phyloP scores from a whole-genome alignment of 2,113 vertebrate genomes.

The Coregonus clupeaformis region DNA sequence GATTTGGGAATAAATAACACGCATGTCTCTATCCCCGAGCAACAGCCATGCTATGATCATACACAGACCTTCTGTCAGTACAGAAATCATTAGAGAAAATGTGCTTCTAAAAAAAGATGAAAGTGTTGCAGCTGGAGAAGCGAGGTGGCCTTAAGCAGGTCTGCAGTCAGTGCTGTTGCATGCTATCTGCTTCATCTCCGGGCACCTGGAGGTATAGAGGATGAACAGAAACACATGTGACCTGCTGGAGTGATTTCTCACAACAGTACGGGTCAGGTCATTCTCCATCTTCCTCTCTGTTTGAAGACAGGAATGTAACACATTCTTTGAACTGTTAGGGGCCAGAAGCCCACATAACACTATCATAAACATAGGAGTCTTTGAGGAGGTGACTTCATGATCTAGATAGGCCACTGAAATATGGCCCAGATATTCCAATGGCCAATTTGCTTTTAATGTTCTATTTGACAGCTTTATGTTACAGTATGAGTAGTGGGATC shows the following conservation, averaged over 20 bases:
- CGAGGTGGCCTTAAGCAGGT: conserved; percentile 57
- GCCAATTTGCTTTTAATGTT: conserved; percentile 9
- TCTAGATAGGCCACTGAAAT: conserved; percentile 38
- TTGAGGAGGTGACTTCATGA: conserved; percentile 16
- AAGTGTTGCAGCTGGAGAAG: conserved; percentile 59
- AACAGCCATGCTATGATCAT: conserved; percentile 53
- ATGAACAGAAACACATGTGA: conserved; percentile 71
- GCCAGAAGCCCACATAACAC: conserved; percentile 53
- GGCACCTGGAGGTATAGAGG: conserved; percentile 62
- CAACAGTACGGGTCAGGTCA: conserved; percentile 59
- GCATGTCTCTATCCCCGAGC: conserved; percentile 48
- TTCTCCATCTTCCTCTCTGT: conserved; percentile 47
- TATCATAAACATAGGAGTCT: conserved; percentile 67
- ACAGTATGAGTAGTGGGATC: neutral
- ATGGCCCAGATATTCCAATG: conserved; percentile 42
- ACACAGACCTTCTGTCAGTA: conserved; percentile 55
- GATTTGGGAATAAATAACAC: conserved; percentile 56
- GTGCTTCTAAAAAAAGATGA: conserved; percentile 59
- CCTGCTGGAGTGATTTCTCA: conserved; percentile 66
- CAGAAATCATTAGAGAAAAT: conserved; percentile 62
- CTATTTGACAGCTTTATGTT: neutral
- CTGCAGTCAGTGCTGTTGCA: conserved; percentile 42
- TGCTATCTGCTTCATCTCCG: conserved; percentile 59
- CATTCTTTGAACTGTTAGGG: conserved; percentile 53
- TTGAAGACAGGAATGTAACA: conserved; percentile 45